Base-by-base conservation (phyloP, 1,140 invertebrate species). In the Anastrepha ludens region DNA sequence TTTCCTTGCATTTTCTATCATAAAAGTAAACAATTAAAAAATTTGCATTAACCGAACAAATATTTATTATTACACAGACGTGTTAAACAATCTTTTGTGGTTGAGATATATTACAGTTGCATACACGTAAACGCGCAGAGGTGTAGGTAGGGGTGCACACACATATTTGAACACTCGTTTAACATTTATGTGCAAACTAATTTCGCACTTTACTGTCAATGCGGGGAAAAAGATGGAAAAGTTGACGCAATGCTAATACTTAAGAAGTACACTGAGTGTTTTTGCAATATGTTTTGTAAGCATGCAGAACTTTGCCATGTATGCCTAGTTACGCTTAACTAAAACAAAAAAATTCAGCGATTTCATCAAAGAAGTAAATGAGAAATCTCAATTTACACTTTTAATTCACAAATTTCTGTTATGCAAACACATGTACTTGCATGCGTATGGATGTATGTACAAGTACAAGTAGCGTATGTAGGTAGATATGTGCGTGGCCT, bases 321-420 rank as follows among this genome's bases (percentile, higher is more conserved):
- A 55, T 55, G 50, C 11, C 6, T 55, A 55, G 50, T 2, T 55
- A 11, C 11, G 50, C 50, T 11, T 55, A 55, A 55, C 6, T 55
- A 55, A 11, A 55, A 55, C 29, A 0, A 55, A 55, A 55, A 11
- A 55, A 55, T 55, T 2, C 3, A n/a, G 13, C 15, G 67, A 74
- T 47, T 47, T 44, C 15, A 17, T 47, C 67, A 74, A 7, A 29
- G 47, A 74, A 74, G 67, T 74, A 74, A 74, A 74, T 13, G 67
- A 74, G 41, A 9, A 7, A 44, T 15, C 4, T 74, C 67, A 74
- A 74, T 74, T 74, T 74, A 74, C 67, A 47, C 67, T 74, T 74
- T 74, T 41, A 74, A 74, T 74, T 74, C 39, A 74, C 67, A 74
- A 74, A 74, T 74, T 74, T 0, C 44, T 74, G 39, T 47, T 74